Percentiles rank a stretch among this genome's conserved stretches.
These are phyloP conservation scores for Molorchus minor DNA, from an alignment of 2,888 invertebrate species.

Conservation along the genomic window DNA sequence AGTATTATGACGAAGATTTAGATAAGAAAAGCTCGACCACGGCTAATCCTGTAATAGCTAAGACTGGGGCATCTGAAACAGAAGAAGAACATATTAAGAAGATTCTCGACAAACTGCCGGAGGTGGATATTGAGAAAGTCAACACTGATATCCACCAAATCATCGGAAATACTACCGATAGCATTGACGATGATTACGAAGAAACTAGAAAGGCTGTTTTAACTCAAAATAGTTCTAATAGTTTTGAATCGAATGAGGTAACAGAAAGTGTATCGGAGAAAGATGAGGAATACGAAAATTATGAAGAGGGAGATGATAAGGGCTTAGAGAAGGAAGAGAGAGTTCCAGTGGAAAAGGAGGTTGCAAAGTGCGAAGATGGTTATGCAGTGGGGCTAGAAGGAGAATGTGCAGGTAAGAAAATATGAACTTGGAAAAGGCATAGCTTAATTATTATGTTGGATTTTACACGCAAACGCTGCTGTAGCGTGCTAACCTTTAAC, in stretches of 20 bases:
- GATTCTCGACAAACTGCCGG: not conserved
- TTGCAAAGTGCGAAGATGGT: constrained; percentile 48
- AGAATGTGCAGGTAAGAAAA: constrained; percentile 59
- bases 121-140: constrained; percentile 9
- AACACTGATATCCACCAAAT: constrained; percentile 12
- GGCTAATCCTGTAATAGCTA: not conserved
- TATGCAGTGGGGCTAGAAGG: constrained; percentile 63
- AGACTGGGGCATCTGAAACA: not conserved
- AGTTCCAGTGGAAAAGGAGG: constrained; percentile 13
- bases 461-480: too few relatives aligned
- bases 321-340: constrained; percentile 30
- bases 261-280: not conserved
- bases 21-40: constrained; percentile 8
- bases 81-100: not conserved
- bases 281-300: constrained; percentile 2
- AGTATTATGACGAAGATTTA: constrained; percentile 23
- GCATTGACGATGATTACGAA: not conserved
- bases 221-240: not conserved
- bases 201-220: not conserved
- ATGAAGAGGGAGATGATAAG: constrained; percentile 26
- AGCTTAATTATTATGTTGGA: not conserved
- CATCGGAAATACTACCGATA: constrained; percentile 11
- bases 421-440: constrained; percentile 27
- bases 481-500: too few relatives aligned
- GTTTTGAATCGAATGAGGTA: too few relatives aligned